Evolutionary conservation across 2,888 invertebrate species (phyloP), one percentile per base, ranked within the genome.

Genomic region (Piscicola geometra): DNA sequence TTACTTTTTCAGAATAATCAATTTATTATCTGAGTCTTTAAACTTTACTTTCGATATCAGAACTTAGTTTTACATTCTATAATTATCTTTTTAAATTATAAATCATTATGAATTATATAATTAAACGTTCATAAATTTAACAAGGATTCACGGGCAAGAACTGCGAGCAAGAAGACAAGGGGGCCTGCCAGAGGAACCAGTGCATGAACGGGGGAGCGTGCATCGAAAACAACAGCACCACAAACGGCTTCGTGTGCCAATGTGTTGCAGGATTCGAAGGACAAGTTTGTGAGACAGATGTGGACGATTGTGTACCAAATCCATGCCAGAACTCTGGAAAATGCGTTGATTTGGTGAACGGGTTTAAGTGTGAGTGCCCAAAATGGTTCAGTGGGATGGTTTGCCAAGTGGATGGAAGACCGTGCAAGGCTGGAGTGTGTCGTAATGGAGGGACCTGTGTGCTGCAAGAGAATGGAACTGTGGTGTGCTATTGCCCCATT

Each of bases 371-470:
- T 75, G 32, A n/a, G 2, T 82, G 82, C 78, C 69, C 76, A 18
- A 75, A 77, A 18, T 83, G 83, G 0, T 85, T 77, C 75, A 79
- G 79, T 30, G 86, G 86, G 3, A 50, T 35, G 0, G 77, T 79
- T 41, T 86, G 94, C 86, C 90, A 91, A 82, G 86, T 88, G 2
- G 92, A 94, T 86, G 92, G 93, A 81, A 90, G 94, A 86, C 94
- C 94, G 85, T 94, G 94, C 84, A 0, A 3, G 5, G 71, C 79
- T 52, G 70, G 74, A 30, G 77, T 79, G 41, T 81, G 80, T 76
- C 71, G 60, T 12, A 79, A 78, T 67, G 75, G 77, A 21, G 79
- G 76, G 2, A 69, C 66, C 1, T 79, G 79, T 67, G 41, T 35
- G 1, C 78, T 78, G 18, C 5, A 41, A 9, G 66, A 30, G 5